Percentiles rank a stretch among this genome's conserved stretches.
Conservation (phyloP, 2,797 vertebrate genomes). For the Mormyrops attenuatus region DNA sequence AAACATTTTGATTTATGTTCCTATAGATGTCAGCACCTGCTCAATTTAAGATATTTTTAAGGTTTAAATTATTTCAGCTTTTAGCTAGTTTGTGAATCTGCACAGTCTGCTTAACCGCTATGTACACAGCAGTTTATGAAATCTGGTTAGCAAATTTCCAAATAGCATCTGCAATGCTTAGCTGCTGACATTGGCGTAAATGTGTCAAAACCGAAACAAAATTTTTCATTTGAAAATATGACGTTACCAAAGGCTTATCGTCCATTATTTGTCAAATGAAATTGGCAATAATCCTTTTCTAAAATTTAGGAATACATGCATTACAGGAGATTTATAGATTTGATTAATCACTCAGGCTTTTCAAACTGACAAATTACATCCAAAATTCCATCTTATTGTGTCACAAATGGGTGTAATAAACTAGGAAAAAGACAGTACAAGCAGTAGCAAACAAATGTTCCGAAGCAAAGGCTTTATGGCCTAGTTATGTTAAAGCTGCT, state of each 20-base stretch:
- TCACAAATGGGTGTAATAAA: background rate
- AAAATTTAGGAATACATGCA: background rate
- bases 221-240: background rate
- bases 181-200: background rate
- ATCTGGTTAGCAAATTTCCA: background rate
- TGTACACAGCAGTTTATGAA: background rate
- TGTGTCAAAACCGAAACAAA: background rate
- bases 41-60: background rate
- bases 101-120: background rate
- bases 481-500: background rate
- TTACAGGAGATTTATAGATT: background rate
- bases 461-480: constrained; percentile 15
- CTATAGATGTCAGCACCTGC: background rate
- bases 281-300: background rate
- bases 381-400: background rate
- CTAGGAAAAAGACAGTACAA: background rate
- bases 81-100: background rate
- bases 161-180: background rate
- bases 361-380: background rate
- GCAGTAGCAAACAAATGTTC: constrained; percentile 12
- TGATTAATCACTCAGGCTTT: background rate
- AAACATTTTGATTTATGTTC: background rate
- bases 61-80: background rate
- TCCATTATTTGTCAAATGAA: background rate
- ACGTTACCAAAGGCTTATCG: background rate